Evolutionary conservation across 2,888 invertebrate genomes (phyloP).

Genomic region (Acanthococcus lagerstroemiae): DNA sequence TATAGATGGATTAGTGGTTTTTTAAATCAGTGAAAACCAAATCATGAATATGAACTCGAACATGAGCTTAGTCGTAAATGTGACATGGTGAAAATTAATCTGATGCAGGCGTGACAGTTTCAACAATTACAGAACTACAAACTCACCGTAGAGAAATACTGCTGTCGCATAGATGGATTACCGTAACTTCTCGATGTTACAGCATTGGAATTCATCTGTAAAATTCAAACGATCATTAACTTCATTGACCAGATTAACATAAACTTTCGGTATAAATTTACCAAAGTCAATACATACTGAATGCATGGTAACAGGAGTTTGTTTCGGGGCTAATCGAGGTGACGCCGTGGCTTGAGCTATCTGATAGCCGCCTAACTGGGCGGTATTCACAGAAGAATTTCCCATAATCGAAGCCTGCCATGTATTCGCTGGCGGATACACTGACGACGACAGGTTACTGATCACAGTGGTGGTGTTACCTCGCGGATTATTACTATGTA

Average conservation of each 20-base stretch:
- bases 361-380: background rate
- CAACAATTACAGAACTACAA: too few species aligned
- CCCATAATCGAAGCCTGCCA: conserved; percentile 3
- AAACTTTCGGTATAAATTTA: too few species aligned
- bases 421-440: background rate
- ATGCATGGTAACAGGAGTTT: background rate
- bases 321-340: conserved; percentile 1
- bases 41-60: too few species aligned
- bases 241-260: too few species aligned
- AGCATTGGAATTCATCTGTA: conserved; percentile 9
- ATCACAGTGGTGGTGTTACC: conserved; percentile 12
- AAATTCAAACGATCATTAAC: background rate
- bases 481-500: conserved; percentile 10
- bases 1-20: too few species aligned
- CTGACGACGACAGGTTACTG: conserved; percentile 9
- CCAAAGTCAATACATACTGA: background rate
- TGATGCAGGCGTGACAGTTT: too few species aligned
- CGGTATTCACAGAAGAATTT: background rate
- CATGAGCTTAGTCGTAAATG: too few species aligned
- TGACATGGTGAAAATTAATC: too few species aligned
- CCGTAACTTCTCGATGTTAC: conserved; percentile 1
- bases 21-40: too few species aligned
- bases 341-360: background rate
- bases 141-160: too few species aligned
- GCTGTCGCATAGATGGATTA: background rate